Base-by-base conservation (phyloP, 2,797 vertebrate species). In the Cercopithecus neglectus region DNA sequence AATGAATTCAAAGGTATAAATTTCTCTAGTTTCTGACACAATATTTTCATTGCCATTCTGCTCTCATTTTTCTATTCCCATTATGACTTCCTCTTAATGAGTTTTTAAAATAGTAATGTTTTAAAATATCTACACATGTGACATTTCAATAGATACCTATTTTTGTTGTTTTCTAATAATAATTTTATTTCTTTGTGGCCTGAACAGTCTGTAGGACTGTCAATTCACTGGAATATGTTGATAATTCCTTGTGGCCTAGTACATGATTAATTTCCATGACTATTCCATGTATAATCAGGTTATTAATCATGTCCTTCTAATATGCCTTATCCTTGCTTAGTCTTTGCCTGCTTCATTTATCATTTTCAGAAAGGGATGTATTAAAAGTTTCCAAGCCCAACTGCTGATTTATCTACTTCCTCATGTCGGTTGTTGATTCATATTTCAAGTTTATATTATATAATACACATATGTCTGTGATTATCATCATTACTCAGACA, bases 1-100 rank as follows among this genome's bases (percentile, higher is more conserved):
- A 83, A 79, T 88, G 91, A 83, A 64, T 88, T 91, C 72, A 80
- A 83, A 95, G 39, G 82, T 92, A 88, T 50, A 95, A 70, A 94
- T 70, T 59, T 22, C n/a, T 67, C 61, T 88, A 41, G 39, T 59
- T 70, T 72, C 84, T 50, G 39, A 64, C 19, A 78, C 8, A 14
- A 2, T 59, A 19, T 92, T 94, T 83, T 87, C 67, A 80, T 53
- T 57, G 59, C 79, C 94, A 94, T 83, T 90, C 39, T 84, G 64
- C 30, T 91, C n/a, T 57, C 41, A 7, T 85, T 82, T 61, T 92
- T 39, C 33, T 87, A 61, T 80, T 78, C 53, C 30, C 72, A 64
- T 28, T 50, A 85, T 78, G 33, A 81, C 46, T 72, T 72, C 82
- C 33, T 83, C 55, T 91, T 64, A 81, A 64, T 67, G 22, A 39